Conservation (phyloP, 2,797 vertebrate species). For the Sebastolobus altivelis region DNA sequence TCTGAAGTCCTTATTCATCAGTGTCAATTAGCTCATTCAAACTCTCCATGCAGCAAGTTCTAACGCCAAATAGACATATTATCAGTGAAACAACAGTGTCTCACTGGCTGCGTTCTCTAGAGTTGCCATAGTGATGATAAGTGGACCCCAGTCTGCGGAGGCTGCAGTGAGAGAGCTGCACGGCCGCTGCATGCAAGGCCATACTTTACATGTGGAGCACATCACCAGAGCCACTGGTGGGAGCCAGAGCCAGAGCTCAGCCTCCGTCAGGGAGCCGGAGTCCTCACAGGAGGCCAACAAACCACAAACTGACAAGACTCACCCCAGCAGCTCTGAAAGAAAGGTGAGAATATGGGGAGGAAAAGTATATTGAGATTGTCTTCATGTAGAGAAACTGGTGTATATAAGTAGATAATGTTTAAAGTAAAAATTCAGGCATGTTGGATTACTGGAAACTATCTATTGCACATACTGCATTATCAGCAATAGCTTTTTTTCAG, state of each 20-base stretch:
- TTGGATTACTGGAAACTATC: not conserved
- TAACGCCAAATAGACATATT: not conserved
- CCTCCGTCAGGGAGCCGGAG: constrained; percentile 6
- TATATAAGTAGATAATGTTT: not conserved
- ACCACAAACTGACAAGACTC: not conserved
- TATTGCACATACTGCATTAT: not conserved
- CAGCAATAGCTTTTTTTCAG: not conserved
- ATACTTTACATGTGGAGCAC: constrained; percentile 60
- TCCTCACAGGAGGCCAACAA: not conserved
- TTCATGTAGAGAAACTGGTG: not conserved
- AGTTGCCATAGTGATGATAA: constrained; percentile 67
- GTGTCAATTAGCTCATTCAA: not conserved
- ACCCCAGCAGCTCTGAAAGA: not conserved
- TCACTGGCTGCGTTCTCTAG: constrained; percentile 32
- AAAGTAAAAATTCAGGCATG: not conserved
- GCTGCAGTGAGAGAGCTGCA: constrained; percentile 67
- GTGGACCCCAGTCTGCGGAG: constrained; percentile 50
- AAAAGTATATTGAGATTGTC: not conserved
- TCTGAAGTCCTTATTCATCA: not conserved
- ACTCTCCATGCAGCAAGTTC: not conserved
- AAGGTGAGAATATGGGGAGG: constrained; percentile 35
- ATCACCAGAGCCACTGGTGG: constrained; percentile 11
- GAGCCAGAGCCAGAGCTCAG: constrained; percentile 9
- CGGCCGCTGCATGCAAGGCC: constrained; percentile 49
- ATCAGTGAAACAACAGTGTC: not conserved